Evolutionary conservation across 2,113 vertebrate genomes (phyloP).

Genomic region (Casuarius casuarius): DNA sequence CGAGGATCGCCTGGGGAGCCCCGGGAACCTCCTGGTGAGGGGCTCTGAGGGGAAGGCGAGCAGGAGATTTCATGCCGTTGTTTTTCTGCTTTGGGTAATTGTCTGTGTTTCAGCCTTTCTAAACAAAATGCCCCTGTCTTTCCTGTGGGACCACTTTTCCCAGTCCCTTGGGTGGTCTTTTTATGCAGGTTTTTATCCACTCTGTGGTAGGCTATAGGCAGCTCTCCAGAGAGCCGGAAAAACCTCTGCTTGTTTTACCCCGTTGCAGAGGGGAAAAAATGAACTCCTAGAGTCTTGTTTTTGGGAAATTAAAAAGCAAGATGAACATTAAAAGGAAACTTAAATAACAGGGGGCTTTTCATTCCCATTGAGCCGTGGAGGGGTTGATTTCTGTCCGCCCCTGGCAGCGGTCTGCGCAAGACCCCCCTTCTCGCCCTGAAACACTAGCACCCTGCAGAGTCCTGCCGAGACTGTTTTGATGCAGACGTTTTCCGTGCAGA

Average conservation of each 20-base stretch:
- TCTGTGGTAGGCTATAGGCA: conserved; percentile 52
- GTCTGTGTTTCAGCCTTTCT: conserved; percentile 42
- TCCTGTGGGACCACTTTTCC: conserved; percentile 62
- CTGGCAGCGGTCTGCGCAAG: background rate
- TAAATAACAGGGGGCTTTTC: background rate
- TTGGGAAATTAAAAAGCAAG: conserved; percentile 26
- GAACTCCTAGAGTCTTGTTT: background rate
- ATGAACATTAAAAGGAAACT: background rate
- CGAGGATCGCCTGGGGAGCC: fast-evolving
- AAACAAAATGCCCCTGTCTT: conserved; percentile 68
- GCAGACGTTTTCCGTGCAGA: background rate
- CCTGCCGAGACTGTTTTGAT: fast-evolving
- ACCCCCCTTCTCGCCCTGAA: background rate
- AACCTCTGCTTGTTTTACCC: background rate
- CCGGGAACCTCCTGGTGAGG: background rate
- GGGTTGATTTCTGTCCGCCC: background rate
- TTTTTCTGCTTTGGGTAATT: conserved; percentile 42
- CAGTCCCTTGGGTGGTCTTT: conserved; percentile 71
- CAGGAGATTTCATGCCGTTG: background rate
- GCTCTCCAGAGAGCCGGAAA: conserved; percentile 27
- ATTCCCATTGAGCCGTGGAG: background rate
- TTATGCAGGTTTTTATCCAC: conserved; percentile 50
- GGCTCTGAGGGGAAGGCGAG: background rate
- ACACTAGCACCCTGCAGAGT: background rate
- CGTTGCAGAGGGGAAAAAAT: background rate